phyloP scores from a whole-genome alignment of 2,888 invertebrate species.

The Nebria salina region DNA sequence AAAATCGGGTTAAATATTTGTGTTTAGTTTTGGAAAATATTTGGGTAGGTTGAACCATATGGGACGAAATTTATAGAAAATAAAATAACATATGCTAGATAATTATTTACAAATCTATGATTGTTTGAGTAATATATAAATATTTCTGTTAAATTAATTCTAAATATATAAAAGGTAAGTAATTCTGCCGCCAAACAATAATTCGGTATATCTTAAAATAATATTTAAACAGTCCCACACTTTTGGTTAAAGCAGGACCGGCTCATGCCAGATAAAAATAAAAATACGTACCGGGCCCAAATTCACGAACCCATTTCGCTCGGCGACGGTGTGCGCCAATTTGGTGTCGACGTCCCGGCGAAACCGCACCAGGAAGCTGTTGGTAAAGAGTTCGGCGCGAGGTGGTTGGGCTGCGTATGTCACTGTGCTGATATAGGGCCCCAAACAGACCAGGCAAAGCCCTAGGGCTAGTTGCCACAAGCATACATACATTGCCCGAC shows the following conservation, averaged over 20 bases:
- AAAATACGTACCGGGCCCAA: conserved; percentile 87
- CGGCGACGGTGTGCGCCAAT: conserved; percentile 83
- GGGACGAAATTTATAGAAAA: too few relatives aligned
- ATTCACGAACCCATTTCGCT: conserved; percentile 91
- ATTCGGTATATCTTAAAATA: too few relatives aligned
- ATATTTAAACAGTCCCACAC: too few relatives aligned
- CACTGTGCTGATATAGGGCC: conserved; percentile 11
- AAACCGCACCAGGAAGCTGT: conserved; percentile 93
- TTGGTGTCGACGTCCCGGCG: conserved; percentile 79
- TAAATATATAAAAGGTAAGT: too few relatives aligned
- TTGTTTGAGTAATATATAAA: too few relatives aligned
- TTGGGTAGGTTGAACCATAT: too few relatives aligned
- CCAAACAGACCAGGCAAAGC: conserved; percentile 23
- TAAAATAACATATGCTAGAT: too few relatives aligned
- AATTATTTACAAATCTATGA: too few relatives aligned
- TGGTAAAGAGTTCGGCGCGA: conserved; percentile 84
- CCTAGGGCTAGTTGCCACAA: conserved; percentile 27
- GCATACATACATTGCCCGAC: conserved; percentile 25
- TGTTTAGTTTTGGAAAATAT: too few relatives aligned
- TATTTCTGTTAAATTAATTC: too few relatives aligned
- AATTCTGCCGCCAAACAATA: too few relatives aligned
- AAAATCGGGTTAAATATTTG: too few relatives aligned
- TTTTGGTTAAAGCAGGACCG: neutral
- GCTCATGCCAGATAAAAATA: neutral
- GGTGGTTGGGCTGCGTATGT: neutral